A percentile compares a stretch with the other conserved stretches of the same genome.
phyloP scores from a whole-genome alignment of 2,888 invertebrate genomes.

The Melinaea menophilus region DNA sequence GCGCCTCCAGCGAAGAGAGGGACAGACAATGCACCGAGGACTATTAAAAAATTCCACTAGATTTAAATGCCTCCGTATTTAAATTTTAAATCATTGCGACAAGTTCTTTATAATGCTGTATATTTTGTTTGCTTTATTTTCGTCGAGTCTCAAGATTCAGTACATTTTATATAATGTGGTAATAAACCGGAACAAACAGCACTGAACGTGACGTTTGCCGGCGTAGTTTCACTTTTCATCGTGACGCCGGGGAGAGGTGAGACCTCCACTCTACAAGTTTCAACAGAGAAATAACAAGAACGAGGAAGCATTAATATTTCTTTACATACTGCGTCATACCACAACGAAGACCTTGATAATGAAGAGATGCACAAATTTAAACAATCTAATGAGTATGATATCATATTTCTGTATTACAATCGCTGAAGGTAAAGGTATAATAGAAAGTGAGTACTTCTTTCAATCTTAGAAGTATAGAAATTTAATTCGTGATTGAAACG shows the following conservation, averaged over 20 bases:
- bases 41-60: conserved; percentile 55
- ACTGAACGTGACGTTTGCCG: conserved; percentile 66
- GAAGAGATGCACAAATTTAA: background rate
- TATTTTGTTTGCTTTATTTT: conserved; percentile 9
- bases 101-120: conserved; percentile 24
- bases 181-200: conserved; percentile 68
- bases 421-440: too few species aligned
- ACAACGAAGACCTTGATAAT: background rate
- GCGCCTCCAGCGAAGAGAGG: conserved; percentile 55
- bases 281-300: conserved; percentile 59
- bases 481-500: conserved; percentile 46
- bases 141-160: background rate
- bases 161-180: conserved; percentile 38
- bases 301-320: conserved; percentile 23
- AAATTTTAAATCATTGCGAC: conserved; percentile 7
- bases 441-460: too few species aligned
- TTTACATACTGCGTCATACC: conserved; percentile 3
- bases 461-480: conserved; percentile 15
- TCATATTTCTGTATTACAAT: too few species aligned
- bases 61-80: conserved; percentile 21
- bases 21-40: conserved; percentile 70
- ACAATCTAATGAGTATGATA: background rate
- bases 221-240: conserved; percentile 76
- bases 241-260: conserved; percentile 67
- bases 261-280: conserved; percentile 67